Conservation (phyloP, 2,797 vertebrate species). For the Pogonophryne albipinna region DNA sequence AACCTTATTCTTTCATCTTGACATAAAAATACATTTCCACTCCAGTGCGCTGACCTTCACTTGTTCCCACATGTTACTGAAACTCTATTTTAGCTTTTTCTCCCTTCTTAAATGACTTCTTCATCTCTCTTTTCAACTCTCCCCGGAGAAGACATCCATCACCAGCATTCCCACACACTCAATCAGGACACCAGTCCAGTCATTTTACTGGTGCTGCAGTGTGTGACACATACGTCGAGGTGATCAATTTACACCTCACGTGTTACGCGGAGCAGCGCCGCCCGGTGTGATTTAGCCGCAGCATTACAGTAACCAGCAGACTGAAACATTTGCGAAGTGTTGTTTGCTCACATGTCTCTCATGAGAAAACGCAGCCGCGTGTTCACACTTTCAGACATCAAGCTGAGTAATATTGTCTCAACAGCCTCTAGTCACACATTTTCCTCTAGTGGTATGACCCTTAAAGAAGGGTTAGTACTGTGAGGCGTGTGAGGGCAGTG, state of each 20-base stretch:
- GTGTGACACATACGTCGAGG: conserved; percentile 27
- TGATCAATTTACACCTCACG: conserved; percentile 30
- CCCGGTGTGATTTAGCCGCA: conserved; percentile 23
- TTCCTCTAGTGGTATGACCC: conserved; percentile 71
- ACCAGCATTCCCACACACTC: conserved; percentile 30
- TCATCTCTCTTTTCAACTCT: conserved; percentile 41
- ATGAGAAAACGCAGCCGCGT: conserved; percentile 30
- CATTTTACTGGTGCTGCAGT: conserved; percentile 1
- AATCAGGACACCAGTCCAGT: conserved; percentile 28
- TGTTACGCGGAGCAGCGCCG: not conserved
- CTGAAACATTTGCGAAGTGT: conserved; percentile 39
- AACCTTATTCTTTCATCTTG: conserved; percentile 23
- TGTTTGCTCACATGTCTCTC: conserved; percentile 52
- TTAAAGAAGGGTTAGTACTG: conserved; percentile 65
- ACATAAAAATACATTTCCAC: conserved; percentile 46
- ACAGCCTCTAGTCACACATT: conserved; percentile 73
- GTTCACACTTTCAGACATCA: conserved; percentile 69
- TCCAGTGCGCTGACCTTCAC: conserved; percentile 4
- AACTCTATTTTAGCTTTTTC: conserved; percentile 22
- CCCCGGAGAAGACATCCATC: conserved; percentile 31
- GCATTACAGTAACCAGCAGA: conserved; percentile 33
- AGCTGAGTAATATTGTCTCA: conserved; percentile 70
- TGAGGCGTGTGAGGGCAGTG: conserved; percentile 43
- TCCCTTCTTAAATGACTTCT: conserved; percentile 35
- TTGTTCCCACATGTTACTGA: conserved; percentile 1